Evolutionary conservation across 2,797 vertebrate species (phyloP), one percentile per base, ranked within the genome.

Genomic region (Chaetodon trifasciatus): DNA sequence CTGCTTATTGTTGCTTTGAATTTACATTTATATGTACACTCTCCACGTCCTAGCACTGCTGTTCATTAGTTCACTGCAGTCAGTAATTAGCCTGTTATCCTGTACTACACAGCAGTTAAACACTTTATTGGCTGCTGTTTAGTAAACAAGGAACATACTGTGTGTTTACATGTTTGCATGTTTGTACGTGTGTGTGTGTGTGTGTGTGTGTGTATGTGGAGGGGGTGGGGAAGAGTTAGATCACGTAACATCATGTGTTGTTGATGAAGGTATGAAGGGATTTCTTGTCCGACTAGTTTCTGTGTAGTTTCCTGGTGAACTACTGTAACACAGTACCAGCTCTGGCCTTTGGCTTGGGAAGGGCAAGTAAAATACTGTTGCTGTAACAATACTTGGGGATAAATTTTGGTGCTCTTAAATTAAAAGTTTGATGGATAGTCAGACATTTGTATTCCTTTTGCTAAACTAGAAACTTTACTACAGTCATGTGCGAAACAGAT

Each of bases 61-160:
- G 75, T 58, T 85, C 71, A 74, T 87, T 74, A 74, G 70, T 74
- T 76, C 57, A 23, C 81, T 81, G 74, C 74, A 72, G 83, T 78
- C 70, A 70, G 80, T 80, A 88, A 90, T 91, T 84, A 77, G 70
- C 66, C 50, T 76, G 53, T 74, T 28, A 50, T 67, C 44, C 61
- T 81, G 52, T 32, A 49, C 74, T 40, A 71, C 78, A 79, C 85
- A 13, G 81, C 69, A 84, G 73, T 86, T 84, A 92, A 91, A 82
- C 47, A n/a, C 78, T 88, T 91, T 86, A 89, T 71, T 76, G 79
- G 79, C 78, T 9, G 46, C 52, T 58, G 55, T 60, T 84, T 12
- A 19, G 83, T 87, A 81, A 85, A 91, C 83, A 86, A 70, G 78
- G 73, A 86, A 87, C 86, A 79, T 70, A 57, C 88, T 74, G 74